A percentile compares a stretch with the other conserved stretches of the same genome.
Evolutionary conservation across 64 coral and sea anemone species (phyloP).

Genomic region (Dendronephthya gigantea): DNA sequence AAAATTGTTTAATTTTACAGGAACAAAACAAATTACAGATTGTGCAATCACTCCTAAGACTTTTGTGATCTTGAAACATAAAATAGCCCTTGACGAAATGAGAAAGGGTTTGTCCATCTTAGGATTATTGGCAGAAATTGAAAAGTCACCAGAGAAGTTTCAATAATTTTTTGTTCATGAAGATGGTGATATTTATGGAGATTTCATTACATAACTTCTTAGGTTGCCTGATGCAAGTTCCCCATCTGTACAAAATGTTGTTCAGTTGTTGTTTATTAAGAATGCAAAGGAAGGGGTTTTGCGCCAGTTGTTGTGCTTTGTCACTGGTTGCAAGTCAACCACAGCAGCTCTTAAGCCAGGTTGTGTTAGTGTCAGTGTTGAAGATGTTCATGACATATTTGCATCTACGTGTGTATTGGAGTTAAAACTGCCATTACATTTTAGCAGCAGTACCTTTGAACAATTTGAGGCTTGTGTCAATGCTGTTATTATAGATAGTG

Average conservation of each 20-base stretch:
- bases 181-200: slow-evolving; percentile 17
- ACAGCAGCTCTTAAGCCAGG: slow-evolving; percentile 41
- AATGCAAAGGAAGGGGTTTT: slow-evolving; percentile 36
- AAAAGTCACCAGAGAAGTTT: slow-evolving; percentile 36
- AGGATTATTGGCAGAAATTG: slow-evolving; percentile 30
- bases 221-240: not conserved
- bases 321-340: slow-evolving; percentile 37
- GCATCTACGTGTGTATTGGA: too few relatives aligned
- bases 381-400: not conserved
- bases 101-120: slow-evolving; percentile 36
- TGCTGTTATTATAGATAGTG: too few relatives aligned
- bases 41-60: not conserved
- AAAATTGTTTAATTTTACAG: not conserved
- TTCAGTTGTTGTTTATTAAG: slow-evolving; percentile 24
- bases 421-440: too few relatives aligned
- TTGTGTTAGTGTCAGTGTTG: slow-evolving; percentile 13
- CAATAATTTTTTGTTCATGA: slow-evolving; percentile 27
- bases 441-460: too few relatives aligned
- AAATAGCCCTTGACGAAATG: slow-evolving; percentile 36
- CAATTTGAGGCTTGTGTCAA: too few relatives aligned
- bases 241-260: slow-evolving; percentile 24
- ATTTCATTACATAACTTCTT: slow-evolving; percentile 15
- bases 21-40: slow-evolving; percentile 6
- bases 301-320: slow-evolving; percentile 31
- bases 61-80: slow-evolving; percentile 20